Percentiles rank a stretch among this genome's conserved stretches.
These are phyloP conservation scores for Rhabdomys dilectus DNA, from an alignment of 2,113 vertebrate species.

Conservation along the genomic window DNA sequence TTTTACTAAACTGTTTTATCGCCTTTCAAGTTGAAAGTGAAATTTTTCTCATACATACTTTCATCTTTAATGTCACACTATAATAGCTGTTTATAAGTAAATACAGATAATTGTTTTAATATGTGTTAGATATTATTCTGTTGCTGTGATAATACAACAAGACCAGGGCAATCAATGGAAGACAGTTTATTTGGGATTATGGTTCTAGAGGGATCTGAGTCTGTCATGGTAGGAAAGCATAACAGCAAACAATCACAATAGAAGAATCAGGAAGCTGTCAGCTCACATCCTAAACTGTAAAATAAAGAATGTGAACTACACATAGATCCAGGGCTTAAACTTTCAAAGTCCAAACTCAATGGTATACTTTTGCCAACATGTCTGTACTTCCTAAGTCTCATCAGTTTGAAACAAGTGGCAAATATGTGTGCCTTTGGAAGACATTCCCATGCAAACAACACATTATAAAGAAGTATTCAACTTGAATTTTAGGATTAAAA, in stretches of 20 bases:
- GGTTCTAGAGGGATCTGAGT: background rate
- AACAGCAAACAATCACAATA: background rate
- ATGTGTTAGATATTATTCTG: background rate
- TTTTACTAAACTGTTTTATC: background rate
- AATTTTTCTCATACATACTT: background rate
- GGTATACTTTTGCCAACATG: background rate
- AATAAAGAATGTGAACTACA: background rate
- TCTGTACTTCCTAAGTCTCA: background rate
- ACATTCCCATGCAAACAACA: background rate
- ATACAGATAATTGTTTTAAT: background rate
- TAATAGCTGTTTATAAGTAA: background rate
- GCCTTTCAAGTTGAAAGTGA: background rate
- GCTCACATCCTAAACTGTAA: background rate
- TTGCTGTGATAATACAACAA: background rate
- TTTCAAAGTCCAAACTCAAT: background rate
- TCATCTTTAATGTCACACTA: background rate
- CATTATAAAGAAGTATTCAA: background rate
- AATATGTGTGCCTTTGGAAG: background rate
- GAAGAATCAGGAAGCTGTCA: background rate
- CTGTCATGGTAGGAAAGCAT: background rate
- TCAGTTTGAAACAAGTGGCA: background rate
- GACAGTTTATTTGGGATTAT: background rate
- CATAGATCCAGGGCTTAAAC: background rate
- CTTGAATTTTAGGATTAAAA: background rate
- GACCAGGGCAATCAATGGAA: too few relatives aligned